Percentiles rank a stretch among this genome's conserved stretches.
Conservation (phyloP, 2,113 vertebrate species). For the Spea multiplicata region DNA sequence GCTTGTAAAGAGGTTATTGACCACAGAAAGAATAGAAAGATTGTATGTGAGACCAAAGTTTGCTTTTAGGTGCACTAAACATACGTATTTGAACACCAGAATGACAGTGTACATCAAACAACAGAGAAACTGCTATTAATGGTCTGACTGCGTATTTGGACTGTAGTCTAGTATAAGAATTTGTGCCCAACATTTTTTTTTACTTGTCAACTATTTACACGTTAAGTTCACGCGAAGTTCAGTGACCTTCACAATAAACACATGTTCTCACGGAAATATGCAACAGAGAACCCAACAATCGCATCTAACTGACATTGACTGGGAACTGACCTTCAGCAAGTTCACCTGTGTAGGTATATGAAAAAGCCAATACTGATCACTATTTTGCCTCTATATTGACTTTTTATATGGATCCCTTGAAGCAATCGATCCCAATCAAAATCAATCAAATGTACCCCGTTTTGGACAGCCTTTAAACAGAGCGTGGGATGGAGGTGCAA, state of each 20-base stretch:
- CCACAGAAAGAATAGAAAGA: conserved; percentile 26
- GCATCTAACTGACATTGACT: neutral
- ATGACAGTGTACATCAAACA: neutral
- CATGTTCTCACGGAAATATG: neutral
- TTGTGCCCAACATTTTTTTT: neutral
- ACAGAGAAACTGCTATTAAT: too few relatives aligned
- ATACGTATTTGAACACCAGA: neutral
- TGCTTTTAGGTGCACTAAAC: neutral
- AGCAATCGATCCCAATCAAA: too few relatives aligned
- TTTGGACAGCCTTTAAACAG: too few relatives aligned
- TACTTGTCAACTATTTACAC: too few relatives aligned
- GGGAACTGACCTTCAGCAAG: neutral
- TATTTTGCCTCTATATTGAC: too few relatives aligned
- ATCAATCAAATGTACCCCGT: too few relatives aligned
- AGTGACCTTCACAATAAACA: neutral
- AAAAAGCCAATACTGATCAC: too few relatives aligned
- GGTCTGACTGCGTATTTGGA: neutral
- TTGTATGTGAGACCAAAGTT: neutral
- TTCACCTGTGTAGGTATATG: too few relatives aligned
- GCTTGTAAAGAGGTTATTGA: conserved; percentile 20
- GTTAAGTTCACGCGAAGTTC: too few relatives aligned
- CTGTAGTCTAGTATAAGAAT: neutral
- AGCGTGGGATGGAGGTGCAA: too few relatives aligned
- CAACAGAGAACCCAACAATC: neutral
- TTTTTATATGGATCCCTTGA: too few relatives aligned